Base-by-base conservation (phyloP, 2,113 vertebrate species). In the Perca schrenkii region DNA sequence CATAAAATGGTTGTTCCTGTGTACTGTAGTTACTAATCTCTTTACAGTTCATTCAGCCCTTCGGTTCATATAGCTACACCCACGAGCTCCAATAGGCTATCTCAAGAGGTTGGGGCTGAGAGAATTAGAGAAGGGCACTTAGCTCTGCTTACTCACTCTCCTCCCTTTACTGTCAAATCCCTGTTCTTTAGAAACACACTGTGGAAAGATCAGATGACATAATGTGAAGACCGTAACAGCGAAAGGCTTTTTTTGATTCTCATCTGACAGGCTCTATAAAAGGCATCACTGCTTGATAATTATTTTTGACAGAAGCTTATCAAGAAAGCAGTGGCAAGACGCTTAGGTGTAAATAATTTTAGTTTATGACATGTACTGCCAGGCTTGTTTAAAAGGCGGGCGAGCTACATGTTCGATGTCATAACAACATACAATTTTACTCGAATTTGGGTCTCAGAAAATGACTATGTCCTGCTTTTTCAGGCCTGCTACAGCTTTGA, bases 41-140 rank as follows among this genome's bases (percentile, higher is more conserved):
- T 91, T 93, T 91, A 87, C 54, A 22, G 79, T 88, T 85, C 85
- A 84, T 93, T 84, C 89, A 93, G 74, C 70, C 77, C 68, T 77
- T 73, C 34, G 81, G 70, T 86, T 86, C 79, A 52, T 87, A 84
- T 50, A 86, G 77, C 72, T 91, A 69, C 85, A 64, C 77, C 83
- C 82, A 90, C 86, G 81, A 80, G 84, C 77, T 83, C 75, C 80
- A 90, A 83, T 15, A 34, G 75, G 73, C 74, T 57, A 78, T 89
- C 85, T 89, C 83, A 52, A 82, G 90, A 91, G 89, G 89, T 75
- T 86, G 63, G 47, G 67, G 83, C 86, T 83, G 83, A 77, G 81
- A 85, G 83, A 90, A 91, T 90, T 83, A 91, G 87, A 91, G 87
- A 82, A 65, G 65, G 84, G 84, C 89, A 90, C 87, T 93, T 91